A percentile compares a stretch with the other conserved stretches of the same genome.
Conservation (phyloP, 2,888 invertebrate species). For the Deilephila elpenor region DNA sequence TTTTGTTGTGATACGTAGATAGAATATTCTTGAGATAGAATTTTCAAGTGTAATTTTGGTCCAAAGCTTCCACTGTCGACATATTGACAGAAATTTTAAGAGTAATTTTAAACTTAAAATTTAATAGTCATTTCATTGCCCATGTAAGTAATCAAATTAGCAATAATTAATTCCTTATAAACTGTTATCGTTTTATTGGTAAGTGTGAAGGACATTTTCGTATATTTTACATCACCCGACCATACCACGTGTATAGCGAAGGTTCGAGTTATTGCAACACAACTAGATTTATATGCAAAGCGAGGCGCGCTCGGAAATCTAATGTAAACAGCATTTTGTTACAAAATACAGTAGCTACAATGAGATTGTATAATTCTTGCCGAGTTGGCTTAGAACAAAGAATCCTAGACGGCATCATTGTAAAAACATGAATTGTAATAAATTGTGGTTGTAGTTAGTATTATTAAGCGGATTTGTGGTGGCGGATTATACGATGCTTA, state of each 20-base stretch:
- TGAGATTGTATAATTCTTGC: not conserved
- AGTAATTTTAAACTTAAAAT: no score
- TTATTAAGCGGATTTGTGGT: no score
- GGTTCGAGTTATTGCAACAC: slow-evolving; percentile 5
- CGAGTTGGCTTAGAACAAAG: not conserved
- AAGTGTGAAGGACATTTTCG: slow-evolving; percentile 3
- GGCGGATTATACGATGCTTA: no score
- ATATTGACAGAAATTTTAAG: no score
- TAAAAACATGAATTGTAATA: not conserved
- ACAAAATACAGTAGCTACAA: not conserved
- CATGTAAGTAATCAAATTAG: no score
- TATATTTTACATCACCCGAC: not conserved
- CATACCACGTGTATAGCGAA: slow-evolving; percentile 7
- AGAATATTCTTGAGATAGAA: no score
- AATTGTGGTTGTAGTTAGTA: not conserved
- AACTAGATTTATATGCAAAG: slow-evolving; percentile 19
- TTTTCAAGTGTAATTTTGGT: no score
- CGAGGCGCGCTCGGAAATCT: slow-evolving; percentile 7
- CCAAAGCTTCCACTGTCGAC: no score
- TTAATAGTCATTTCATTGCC: no score
- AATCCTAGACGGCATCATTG: not conserved
- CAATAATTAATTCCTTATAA: no score
- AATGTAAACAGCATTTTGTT: slow-evolving; percentile 9
- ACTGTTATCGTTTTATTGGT: not conserved
- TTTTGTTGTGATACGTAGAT: no score